A percentile compares a stretch with the other conserved stretches of the same genome.
phyloP scores from a whole-genome alignment of 2,113 vertebrate species.

The Taxidea taxus region DNA sequence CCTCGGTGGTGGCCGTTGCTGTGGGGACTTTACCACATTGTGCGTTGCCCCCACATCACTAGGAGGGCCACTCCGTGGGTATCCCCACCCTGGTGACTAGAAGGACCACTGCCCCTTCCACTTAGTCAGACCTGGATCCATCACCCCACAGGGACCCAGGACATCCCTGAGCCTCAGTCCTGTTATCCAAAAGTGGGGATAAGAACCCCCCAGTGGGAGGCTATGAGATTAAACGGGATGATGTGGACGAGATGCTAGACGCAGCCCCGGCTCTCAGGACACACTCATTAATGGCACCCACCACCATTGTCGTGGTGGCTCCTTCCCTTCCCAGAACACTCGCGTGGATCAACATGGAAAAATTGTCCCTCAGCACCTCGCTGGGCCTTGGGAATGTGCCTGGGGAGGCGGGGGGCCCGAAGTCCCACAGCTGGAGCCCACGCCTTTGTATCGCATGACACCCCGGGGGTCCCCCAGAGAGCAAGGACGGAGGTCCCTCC shows the following conservation, averaged over 20 bases:
- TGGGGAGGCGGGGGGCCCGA: fast-evolving
- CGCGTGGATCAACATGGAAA: fast-evolving
- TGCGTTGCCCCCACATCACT: fast-evolving
- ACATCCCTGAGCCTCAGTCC: not conserved
- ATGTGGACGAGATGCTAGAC: fast-evolving
- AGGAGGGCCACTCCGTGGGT: fast-evolving
- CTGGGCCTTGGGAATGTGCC: not conserved
- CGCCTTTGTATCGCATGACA: fast-evolving
- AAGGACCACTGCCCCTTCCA: not conserved
- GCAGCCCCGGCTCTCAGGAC: fast-evolving
- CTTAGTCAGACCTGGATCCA: not conserved
- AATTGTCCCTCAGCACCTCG: fast-evolving
- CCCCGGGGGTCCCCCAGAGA: fast-evolving
- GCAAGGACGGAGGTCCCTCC: fast-evolving
- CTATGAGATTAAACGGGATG: too few species aligned
- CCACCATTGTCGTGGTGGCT: fast-evolving
- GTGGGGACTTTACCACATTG: fast-evolving
- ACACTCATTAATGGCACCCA: fast-evolving
- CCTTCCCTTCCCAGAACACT: not conserved
- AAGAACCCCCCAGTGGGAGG: not conserved
- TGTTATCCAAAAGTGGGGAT: not conserved
- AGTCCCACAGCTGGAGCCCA: not conserved
- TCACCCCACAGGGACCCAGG: not conserved
- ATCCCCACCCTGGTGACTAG: not conserved
- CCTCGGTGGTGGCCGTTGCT: fast-evolving